A percentile compares a stretch with the other conserved stretches of the same genome.
These are phyloP conservation scores for Bombylius major DNA, from an alignment of 2,888 invertebrate species.

Conservation along the genomic window DNA sequence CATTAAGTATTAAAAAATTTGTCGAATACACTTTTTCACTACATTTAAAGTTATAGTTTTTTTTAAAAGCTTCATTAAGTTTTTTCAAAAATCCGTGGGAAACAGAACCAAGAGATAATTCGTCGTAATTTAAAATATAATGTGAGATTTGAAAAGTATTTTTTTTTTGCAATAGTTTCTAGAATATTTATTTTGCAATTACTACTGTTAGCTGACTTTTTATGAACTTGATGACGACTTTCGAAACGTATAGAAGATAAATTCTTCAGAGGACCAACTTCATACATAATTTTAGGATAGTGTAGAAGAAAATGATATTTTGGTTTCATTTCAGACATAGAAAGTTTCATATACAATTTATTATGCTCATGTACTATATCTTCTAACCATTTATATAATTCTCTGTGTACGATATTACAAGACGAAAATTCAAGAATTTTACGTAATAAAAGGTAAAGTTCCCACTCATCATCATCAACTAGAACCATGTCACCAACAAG, in stretches of 20 bases:
- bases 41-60: too few relatives aligned
- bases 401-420: background rate
- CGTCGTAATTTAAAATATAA: too few relatives aligned
- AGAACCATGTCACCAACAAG: conserved; percentile 6
- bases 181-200: conserved; percentile 3
- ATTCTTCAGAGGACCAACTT: conserved; percentile 7
- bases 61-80: too few relatives aligned
- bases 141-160: background rate
- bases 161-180: conserved; percentile 7
- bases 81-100: too few relatives aligned
- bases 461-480: conserved; percentile 4
- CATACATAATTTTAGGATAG: conserved; percentile 1
- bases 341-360: conserved; percentile 4
- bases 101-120: too few relatives aligned
- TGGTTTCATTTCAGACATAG: conserved; percentile 7
- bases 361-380: conserved; percentile 7
- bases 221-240: conserved; percentile 4
- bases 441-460: conserved; percentile 3
- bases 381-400: background rate
- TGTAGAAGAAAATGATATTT: conserved; percentile 8
- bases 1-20: too few relatives aligned
- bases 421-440: conserved; percentile 3
- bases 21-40: too few relatives aligned
- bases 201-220: conserved; percentile 1
- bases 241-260: conserved; percentile 9